A percentile compares a stretch with the other conserved stretches of the same genome.
Evolutionary conservation across 2,113 vertebrate genomes (phyloP).

Genomic region (Osmerus eperlanus): DNA sequence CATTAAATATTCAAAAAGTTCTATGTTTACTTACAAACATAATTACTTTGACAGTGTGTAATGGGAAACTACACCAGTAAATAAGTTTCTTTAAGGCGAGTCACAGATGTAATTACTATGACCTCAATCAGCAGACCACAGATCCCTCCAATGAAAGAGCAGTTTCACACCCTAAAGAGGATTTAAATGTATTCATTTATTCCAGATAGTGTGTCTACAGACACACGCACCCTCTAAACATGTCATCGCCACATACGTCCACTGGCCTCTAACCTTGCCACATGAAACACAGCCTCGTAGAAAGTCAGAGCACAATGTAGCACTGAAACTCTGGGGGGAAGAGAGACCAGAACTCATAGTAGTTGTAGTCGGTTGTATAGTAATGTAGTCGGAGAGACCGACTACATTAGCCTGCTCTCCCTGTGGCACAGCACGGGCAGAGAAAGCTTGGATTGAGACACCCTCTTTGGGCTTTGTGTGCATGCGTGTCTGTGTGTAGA

Average conservation of each 20-base stretch:
- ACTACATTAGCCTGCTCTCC: neutral
- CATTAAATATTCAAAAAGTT: too few species aligned
- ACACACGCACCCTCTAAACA: neutral
- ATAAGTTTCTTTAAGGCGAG: neutral
- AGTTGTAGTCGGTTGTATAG: too few species aligned
- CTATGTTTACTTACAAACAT: too few species aligned
- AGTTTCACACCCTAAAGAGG: neutral
- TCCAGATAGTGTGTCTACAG: neutral
- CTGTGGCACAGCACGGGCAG: neutral
- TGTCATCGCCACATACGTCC: neutral
- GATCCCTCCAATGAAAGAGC: neutral
- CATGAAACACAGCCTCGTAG: neutral
- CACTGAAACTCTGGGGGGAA: neutral
- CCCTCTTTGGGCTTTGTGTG: neutral
- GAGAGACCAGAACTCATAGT: neutral
- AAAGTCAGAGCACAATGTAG: neutral
- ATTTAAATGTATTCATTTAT: conserved; percentile 1
- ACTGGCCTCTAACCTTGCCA: neutral
- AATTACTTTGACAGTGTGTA: neutral
- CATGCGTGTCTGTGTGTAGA: neutral
- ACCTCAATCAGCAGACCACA: conserved; percentile 18
- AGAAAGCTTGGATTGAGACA: neutral
- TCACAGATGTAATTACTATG: conserved; percentile 7
- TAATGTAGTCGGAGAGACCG: too few species aligned
- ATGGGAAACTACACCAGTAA: neutral